Evolutionary conservation across 2,888 invertebrate species (phyloP), one percentile per base, ranked within the genome.

Genomic region (Augiades crinisus): DNA sequence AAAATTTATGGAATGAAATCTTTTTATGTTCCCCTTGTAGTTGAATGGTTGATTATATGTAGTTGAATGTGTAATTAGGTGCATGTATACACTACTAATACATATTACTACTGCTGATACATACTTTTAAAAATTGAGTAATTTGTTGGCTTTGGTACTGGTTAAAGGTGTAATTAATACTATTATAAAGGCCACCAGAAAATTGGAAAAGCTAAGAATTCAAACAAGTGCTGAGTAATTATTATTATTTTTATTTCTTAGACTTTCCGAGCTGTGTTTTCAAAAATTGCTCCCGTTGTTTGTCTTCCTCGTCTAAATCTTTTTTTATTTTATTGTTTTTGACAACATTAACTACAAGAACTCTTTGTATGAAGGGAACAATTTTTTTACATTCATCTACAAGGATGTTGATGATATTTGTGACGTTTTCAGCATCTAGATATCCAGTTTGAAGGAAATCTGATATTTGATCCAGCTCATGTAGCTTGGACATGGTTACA

Each of bases 331-430:
- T 71, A 21, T 75, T 71, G 54, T 73, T 69, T 16, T 68, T 61
- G 1, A 77, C 59, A 1, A 92, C 86, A 68, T 91, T 90, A 54
- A 91, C 90, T 3, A 93, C 91, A 14, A 96, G 78, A 63, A 94
- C 92, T 64, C 93, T 91, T 63, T 94, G 92, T 21, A 95, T 81
- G 12, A 94, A 84, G 0, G 94, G 93, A 21, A 93, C 91, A 57
- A 95, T 82, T 53, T 91, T 90, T 46, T 91, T 89, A 73, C 94
- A 94, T 53, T 92, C 90, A 47, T 90, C 85, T 40, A 92, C 91
- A 57, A 95, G 89, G 41, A 91, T 71, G 47, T 93, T 91, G 61
- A 94, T 90, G 0, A 91, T 88, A 62, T 90, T 86, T 40, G 85
- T 88, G 5, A 95, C 71, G 58, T 90, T 88, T 0, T 92, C 90